phyloP scores from a whole-genome alignment of 2,113 vertebrate genomes.

The Manacus vitellinus region DNA sequence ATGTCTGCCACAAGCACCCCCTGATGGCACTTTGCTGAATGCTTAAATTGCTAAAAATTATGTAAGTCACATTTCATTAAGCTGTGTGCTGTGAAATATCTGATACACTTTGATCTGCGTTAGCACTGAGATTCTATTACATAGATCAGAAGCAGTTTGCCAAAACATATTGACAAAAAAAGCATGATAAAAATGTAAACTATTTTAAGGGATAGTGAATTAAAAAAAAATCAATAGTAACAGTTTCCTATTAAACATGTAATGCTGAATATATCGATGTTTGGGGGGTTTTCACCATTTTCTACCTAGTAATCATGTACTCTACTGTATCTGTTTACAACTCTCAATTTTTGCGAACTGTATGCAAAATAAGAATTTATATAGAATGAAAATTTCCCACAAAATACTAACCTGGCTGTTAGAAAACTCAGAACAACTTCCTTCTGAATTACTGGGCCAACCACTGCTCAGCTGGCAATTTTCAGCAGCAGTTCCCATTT shows the following conservation, averaged over 20 bases:
- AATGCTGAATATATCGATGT: neutral
- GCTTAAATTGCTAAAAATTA: slow-evolving; percentile 16
- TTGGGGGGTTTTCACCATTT: neutral
- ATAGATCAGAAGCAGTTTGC: neutral
- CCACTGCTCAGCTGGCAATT: neutral
- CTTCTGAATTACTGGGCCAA: neutral
- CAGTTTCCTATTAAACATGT: neutral
- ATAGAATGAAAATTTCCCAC: neutral
- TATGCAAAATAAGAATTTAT: neutral
- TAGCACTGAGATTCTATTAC: neutral
- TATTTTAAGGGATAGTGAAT: neutral
- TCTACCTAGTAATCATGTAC: neutral
- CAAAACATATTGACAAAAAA: neutral
- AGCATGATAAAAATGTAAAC: neutral
- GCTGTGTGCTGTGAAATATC: neutral
- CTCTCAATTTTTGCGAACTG: neutral
- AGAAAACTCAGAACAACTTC: neutral
- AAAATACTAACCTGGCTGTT: neutral
- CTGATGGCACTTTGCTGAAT: neutral
- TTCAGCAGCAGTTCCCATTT: neutral
- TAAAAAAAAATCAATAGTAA: neutral
- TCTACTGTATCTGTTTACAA: neutral
- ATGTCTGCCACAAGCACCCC: neutral
- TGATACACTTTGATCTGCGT: neutral
- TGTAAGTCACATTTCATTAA: neutral